Evolutionary conservation across 2,113 vertebrate genomes (phyloP).

Genomic region (Pelvicachromis taeniatus): DNA sequence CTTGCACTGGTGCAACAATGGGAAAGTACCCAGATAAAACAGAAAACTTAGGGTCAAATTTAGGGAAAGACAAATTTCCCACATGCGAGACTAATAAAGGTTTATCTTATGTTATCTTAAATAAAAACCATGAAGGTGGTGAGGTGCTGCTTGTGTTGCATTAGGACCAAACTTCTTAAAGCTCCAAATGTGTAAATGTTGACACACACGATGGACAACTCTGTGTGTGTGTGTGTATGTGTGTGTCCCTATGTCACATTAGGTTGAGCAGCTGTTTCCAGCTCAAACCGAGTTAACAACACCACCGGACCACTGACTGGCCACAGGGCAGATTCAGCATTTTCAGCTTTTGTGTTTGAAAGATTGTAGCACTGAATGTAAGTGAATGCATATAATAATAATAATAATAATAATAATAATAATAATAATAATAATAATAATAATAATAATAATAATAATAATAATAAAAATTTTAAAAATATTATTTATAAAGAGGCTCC

Average conservation of each 20-base stretch:
- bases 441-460: too few relatives aligned
- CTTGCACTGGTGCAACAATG: too few relatives aligned
- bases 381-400: background rate
- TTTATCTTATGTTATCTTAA: background rate
- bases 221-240: background rate
- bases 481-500: too few relatives aligned
- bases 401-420: too few relatives aligned
- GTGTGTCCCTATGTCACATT: background rate
- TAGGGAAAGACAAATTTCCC: too few relatives aligned
- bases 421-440: too few relatives aligned
- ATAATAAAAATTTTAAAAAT: too few relatives aligned
- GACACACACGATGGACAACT: background rate
- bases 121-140: background rate
- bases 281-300: background rate
- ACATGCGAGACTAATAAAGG: too few relatives aligned
- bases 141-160: background rate
- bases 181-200: background rate
- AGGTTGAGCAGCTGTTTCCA: conserved; percentile 23
- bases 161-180: background rate
- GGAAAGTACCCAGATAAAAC: background rate
- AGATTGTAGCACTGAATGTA: background rate
- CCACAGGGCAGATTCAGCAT: background rate
- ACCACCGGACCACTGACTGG: background rate
- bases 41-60: background rate
- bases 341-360: background rate